Percentiles rank a stretch among this genome's conserved stretches.
phyloP scores from a whole-genome alignment of 2,888 invertebrate species.

The Hipparchia sbordonii region DNA sequence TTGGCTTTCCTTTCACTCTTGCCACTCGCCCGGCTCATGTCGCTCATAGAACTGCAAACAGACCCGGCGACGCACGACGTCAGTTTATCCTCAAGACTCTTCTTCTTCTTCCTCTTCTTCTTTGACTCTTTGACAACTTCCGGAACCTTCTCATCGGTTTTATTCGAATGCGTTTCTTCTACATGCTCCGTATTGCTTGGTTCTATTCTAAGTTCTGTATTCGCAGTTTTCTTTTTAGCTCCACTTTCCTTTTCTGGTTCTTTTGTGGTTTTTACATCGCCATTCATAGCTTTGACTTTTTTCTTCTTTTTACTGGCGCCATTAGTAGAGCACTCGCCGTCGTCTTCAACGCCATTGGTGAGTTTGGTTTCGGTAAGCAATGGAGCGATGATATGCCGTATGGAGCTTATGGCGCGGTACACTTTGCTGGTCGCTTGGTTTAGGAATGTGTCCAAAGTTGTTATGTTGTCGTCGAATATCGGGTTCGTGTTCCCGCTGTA shows the following conservation, averaged over 20 bases:
- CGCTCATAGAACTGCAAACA: slow-evolving; percentile 65
- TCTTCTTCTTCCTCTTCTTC: slow-evolving; percentile 39
- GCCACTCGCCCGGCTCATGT: slow-evolving; percentile 59
- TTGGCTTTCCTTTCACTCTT: slow-evolving; percentile 44
- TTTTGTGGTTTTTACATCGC: slow-evolving; percentile 20
- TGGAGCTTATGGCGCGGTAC: slow-evolving; percentile 55
- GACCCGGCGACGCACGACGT: slow-evolving; percentile 62
- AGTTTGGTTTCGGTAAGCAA: slow-evolving; percentile 34
- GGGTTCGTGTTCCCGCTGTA: slow-evolving; percentile 53
- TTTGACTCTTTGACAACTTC: slow-evolving; percentile 33
- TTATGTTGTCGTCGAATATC: slow-evolving; percentile 45
- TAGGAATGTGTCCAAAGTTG: slow-evolving; percentile 43
- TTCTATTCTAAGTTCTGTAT: slow-evolving; percentile 19
- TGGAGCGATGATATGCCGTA: slow-evolving; percentile 53
- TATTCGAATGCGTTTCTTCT: slow-evolving; percentile 21
- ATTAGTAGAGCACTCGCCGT: slow-evolving; percentile 32
- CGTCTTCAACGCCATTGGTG: slow-evolving; percentile 33
- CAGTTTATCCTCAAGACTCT: slow-evolving; percentile 40
- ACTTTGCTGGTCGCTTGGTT: slow-evolving; percentile 52
- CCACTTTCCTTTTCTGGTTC: slow-evolving; percentile 39
- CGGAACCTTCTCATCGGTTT: slow-evolving; percentile 13
- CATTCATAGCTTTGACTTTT: slow-evolving; percentile 35
- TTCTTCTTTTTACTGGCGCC: slow-evolving; percentile 40
- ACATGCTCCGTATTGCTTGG: not conserved
- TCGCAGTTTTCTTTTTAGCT: slow-evolving; percentile 44